Conservation (phyloP, 2,113 vertebrate genomes). For the Pogona vitticeps region DNA sequence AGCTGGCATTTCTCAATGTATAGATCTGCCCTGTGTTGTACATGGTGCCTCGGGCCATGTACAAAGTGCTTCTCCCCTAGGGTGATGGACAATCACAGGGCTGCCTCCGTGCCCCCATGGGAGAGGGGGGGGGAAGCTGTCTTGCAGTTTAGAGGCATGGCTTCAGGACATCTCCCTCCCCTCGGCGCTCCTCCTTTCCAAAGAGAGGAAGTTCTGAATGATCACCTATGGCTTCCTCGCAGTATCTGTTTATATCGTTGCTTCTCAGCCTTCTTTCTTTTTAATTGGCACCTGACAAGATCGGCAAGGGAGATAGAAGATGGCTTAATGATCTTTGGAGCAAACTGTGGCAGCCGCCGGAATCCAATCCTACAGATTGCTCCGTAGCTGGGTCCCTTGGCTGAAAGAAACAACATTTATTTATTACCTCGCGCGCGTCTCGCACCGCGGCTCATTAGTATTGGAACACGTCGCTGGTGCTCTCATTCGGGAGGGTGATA, state of each 20-base stretch:
- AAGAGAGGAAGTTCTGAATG: not conserved
- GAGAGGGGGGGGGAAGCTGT: too few species aligned
- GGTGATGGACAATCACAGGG: not conserved
- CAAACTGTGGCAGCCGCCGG: not conserved
- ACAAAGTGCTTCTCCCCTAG: too few species aligned
- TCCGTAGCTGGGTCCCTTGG: not conserved
- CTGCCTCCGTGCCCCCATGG: too few species aligned
- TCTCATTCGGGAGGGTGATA: not conserved
- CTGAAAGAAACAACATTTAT: not conserved
- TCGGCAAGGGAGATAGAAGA: not conserved
- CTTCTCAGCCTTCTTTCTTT: not conserved
- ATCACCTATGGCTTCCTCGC: not conserved
- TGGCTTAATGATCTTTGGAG: not conserved
- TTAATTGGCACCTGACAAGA: constrained; percentile 38
- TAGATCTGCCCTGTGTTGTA: not conserved
- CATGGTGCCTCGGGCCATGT: not conserved
- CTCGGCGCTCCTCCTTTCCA: rapidly evolving
- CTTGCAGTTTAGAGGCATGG: too few species aligned
- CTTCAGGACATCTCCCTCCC: not conserved
- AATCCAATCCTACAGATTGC: not conserved
- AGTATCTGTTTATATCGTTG: not conserved
- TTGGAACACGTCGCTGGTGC: not conserved
- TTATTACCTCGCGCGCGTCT: not conserved
- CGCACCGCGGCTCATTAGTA: not conserved
- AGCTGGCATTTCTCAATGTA: too few species aligned